A percentile compares a stretch with the other conserved stretches of the same genome.
Conservation (phyloP, 2,797 vertebrate species). For the Parambassis ranga region DNA sequence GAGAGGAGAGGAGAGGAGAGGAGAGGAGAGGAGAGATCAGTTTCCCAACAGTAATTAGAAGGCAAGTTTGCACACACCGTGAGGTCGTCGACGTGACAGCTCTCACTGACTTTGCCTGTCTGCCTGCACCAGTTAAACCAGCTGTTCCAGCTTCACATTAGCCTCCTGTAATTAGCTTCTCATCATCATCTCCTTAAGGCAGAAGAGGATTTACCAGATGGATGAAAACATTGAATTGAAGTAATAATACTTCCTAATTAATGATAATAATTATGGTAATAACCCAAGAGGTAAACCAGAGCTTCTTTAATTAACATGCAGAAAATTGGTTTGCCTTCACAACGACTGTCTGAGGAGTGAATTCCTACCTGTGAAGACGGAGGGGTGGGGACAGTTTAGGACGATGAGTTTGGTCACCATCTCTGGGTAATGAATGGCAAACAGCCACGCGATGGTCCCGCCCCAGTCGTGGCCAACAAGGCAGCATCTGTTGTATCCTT, state of each 20-base stretch:
- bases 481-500: conserved; percentile 97
- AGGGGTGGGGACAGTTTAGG: conserved; percentile 96
- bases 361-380: conserved; percentile 90
- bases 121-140: conserved; percentile 45
- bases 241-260: conserved; percentile 60
- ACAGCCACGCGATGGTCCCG: conserved; percentile 95
- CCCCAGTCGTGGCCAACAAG: conserved; percentile 98
- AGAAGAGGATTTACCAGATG: conserved; percentile 65
- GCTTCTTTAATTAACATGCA: conserved; percentile 26
- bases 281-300: conserved; percentile 43
- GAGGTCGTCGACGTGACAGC: background rate
- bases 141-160: conserved; percentile 52
- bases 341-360: background rate
- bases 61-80: background rate
- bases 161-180: conserved; percentile 66
- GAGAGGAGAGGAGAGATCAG: conserved; percentile 8
- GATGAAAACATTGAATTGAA: conserved; percentile 51
- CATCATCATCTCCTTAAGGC: conserved; percentile 47
- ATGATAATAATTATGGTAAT: conserved; percentile 60
- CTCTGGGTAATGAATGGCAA: conserved; percentile 96
- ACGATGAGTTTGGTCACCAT: conserved; percentile 97
- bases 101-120: conserved; percentile 14
- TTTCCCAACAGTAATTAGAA: conserved; percentile 27
- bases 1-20: background rate
- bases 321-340: conserved; percentile 6